Evolutionary conservation across 2,888 invertebrate genomes (phyloP).

Genomic region (Papilio protenor): DNA sequence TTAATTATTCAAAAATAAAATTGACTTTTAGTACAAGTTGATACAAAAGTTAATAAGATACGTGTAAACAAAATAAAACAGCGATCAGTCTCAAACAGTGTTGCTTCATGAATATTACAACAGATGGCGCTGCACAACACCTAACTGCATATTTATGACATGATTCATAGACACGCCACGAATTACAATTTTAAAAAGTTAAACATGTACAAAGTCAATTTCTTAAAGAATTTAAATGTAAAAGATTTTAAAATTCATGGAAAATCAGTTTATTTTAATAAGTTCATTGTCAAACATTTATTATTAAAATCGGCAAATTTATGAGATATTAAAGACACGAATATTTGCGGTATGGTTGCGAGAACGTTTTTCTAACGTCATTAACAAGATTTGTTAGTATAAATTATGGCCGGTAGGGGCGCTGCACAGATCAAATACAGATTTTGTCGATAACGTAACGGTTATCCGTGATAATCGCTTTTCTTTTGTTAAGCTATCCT

Average conservation of each 20-base stretch:
- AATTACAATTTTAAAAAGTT: background rate
- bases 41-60: slow-evolving; percentile 1
- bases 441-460: too few relatives aligned
- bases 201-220: slow-evolving; percentile 1
- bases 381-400: too few relatives aligned
- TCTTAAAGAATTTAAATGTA: background rate
- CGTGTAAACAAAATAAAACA: background rate
- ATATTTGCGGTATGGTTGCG: too few relatives aligned
- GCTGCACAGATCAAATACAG: too few relatives aligned
- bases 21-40: background rate
- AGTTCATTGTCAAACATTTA: background rate
- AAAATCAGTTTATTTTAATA: background rate
- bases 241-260: background rate
- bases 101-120: background rate
- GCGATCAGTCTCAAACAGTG: slow-evolving; percentile 6
- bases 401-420: too few relatives aligned
- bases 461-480: too few relatives aligned
- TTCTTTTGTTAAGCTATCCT: too few relatives aligned
- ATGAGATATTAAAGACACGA: too few relatives aligned
- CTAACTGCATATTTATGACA: slow-evolving; percentile 2
- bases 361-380: too few relatives aligned
- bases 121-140: background rate
- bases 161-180: background rate
- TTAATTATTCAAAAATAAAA: background rate
- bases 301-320: background rate